Base-by-base conservation (phyloP, 2,888 invertebrate genomes). In the Smittia aterrima region DNA sequence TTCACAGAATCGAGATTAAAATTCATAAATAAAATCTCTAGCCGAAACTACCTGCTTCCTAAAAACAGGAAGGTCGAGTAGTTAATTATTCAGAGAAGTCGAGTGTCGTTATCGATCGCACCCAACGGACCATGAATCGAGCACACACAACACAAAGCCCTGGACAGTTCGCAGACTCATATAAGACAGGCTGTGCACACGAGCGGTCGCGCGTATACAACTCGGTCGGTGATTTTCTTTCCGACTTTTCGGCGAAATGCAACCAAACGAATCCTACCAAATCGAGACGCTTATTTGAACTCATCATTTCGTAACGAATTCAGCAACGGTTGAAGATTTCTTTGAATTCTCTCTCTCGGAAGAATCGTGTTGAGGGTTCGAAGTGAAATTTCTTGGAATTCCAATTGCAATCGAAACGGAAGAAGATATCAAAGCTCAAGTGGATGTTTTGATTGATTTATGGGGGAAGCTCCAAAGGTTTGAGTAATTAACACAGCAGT, bases 191-290 rank as follows among this genome's bases (percentile, higher is more conserved):
- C 32, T 25, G 41, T 81, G 82, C 82, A 82, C 82, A 81, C 82
- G 82, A 82, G 81, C 81, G 82, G 81, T 82, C 82, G 82, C 80
- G 81, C 82, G 81, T 82, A 77, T 78, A 77, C 76, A 75, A 78
- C 78, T 79, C 70, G 18, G 47, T 54, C 54, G 70, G 41, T 71
- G 27, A 24, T n/a, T 25, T 22, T 53, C 53, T 53, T 54, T 54
- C 53, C 47, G 20, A 68, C 58, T 18, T 71, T 71, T 71, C 54
- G 70, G 27, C 53, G 32, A 68, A 71, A 71, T 71, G 70, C 70
- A 71, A 25, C 41, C 70, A 18, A 54, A 71, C 53, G 70, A 71
- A 71, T 71, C 70, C 70, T 68, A 68, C 68, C 68, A 68, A 68
- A 68, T 68, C 68, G 68, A 68, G 38, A 41, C 40, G 41, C 40